Evolutionary conservation across 2,888 invertebrate species (phyloP), one percentile per base, ranked within the genome.

Genomic region (Sthenelais limicola): DNA sequence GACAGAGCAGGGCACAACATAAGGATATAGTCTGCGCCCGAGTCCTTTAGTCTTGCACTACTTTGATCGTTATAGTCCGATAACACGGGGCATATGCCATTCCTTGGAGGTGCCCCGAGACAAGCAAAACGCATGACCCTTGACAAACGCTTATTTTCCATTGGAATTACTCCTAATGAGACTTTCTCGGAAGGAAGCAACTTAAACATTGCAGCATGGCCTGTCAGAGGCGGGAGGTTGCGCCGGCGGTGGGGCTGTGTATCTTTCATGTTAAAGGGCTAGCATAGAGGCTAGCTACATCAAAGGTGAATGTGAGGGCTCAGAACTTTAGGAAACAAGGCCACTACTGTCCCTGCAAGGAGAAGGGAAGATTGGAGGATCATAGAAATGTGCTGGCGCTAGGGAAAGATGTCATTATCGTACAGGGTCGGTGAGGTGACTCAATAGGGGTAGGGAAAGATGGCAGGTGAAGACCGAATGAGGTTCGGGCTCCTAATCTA

Each of bases 231-330:
- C n/a, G n/a, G n/a, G n/a, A n/a, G n/a, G n/a, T n/a, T 56, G 56
- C 32, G n/a, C 9, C 32, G 56, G 33, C 56, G 33, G 18, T 30
- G 56, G 12, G 30, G 30, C 15, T 52, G 52, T n/a, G n/a, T n/a
- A n/a, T 49, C 56, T 56, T 56, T 56, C 56, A 56, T 56, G 56
- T 32, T 56, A 56, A 56, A 56, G 56, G 56, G 56, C 56, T 56
- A 3, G 12, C 43, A 43, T 43, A 12, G 30, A n/a, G 12, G 32
- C 30, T 33, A 56, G 30, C 7, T 33, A 56, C 30, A 33, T 18
- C 43, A 43, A 43, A 18, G 43, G 43, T 9, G 43, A 12, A 9
- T 43, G 43, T 43, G 56, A 33, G 56, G 52, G 26, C 24, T 26
- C 5, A n/a, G n/a, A n/a, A n/a, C n/a, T n/a, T n/a, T n/a, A n/a